A percentile compares a stretch with the other conserved stretches of the same genome.
Evolutionary conservation across 1,140 invertebrate genomes (phyloP).

Genomic region (Zaprionus taronus): DNA sequence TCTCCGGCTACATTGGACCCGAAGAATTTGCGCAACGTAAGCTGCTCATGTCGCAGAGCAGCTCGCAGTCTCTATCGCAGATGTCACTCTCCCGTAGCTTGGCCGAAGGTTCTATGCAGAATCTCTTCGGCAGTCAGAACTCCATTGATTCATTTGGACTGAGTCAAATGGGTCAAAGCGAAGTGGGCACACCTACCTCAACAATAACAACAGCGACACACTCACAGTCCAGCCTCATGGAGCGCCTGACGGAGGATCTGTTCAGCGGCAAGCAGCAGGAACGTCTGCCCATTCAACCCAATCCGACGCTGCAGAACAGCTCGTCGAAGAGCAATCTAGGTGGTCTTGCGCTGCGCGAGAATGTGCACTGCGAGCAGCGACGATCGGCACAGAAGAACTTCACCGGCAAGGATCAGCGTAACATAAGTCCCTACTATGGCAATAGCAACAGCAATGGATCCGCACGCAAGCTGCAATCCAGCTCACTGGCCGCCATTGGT

Average conservation of each 20-base stretch:
- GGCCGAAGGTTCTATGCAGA: constrained; percentile 53
- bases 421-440: constrained; percentile 73
- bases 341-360: constrained; percentile 72
- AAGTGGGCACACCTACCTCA: constrained; percentile 24
- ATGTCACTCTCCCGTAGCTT: constrained; percentile 21
- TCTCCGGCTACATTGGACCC: constrained; percentile 80
- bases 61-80: constrained; percentile 24
- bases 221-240: constrained; percentile 63
- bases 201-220: constrained; percentile 18
- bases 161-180: constrained; percentile 59
- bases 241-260: constrained; percentile 68
- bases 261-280: constrained; percentile 48
- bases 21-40: constrained; percentile 78
- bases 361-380: constrained; percentile 71
- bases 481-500: constrained; percentile 8
- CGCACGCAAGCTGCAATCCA: constrained; percentile 49
- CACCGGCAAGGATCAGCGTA: constrained; percentile 76
- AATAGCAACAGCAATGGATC: constrained; percentile 51
- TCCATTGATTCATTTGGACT: constrained; percentile 69
- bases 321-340: constrained; percentile 81
- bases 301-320: constrained; percentile 68
- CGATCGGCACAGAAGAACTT: constrained; percentile 82
- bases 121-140: constrained; percentile 70
- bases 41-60: constrained; percentile 49
- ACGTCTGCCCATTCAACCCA: constrained; percentile 58